Conservation (phyloP, 2,797 vertebrate species). For the Florisuga fusca region DNA sequence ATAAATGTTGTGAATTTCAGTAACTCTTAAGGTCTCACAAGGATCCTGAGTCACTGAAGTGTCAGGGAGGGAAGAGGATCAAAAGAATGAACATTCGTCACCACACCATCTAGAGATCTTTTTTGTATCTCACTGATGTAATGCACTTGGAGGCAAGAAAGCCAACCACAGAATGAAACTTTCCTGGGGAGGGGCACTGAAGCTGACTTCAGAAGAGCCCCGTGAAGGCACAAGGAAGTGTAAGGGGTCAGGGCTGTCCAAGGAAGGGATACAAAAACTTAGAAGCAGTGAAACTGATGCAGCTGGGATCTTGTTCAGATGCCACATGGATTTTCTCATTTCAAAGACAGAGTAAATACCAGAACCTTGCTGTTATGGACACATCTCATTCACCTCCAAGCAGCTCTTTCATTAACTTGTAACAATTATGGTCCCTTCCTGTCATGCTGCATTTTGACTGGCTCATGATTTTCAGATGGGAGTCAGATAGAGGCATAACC, state of each 20-base stretch:
- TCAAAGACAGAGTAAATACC: not conserved
- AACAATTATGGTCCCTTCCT: not conserved
- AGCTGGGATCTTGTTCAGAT: rapidly evolving
- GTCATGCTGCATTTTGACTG: not conserved
- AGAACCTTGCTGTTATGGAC: not conserved
- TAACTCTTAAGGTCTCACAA: not conserved
- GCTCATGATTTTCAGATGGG: not conserved
- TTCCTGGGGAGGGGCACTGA: not conserved
- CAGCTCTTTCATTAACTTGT: not conserved
- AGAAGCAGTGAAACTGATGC: not conserved
- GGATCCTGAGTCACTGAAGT: not conserved
- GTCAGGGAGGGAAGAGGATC: not conserved
- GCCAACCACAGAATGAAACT: not conserved
- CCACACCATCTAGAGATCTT: not conserved
- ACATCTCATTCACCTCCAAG: not conserved
- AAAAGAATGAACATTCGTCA: not conserved
- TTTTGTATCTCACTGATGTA: not conserved
- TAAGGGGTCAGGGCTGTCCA: not conserved
- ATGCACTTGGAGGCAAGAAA: not conserved
- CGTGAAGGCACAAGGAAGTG: not conserved
- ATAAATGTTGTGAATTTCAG: not conserved
- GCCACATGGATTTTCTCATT: not conserved
- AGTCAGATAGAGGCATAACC: not conserved
- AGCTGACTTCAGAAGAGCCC: not conserved
- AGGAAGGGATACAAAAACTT: too few species aligned